These are phyloP conservation scores for Varecia variegata DNA, from an alignment of 2,797 vertebrate species.

Conservation along the genomic window DNA sequence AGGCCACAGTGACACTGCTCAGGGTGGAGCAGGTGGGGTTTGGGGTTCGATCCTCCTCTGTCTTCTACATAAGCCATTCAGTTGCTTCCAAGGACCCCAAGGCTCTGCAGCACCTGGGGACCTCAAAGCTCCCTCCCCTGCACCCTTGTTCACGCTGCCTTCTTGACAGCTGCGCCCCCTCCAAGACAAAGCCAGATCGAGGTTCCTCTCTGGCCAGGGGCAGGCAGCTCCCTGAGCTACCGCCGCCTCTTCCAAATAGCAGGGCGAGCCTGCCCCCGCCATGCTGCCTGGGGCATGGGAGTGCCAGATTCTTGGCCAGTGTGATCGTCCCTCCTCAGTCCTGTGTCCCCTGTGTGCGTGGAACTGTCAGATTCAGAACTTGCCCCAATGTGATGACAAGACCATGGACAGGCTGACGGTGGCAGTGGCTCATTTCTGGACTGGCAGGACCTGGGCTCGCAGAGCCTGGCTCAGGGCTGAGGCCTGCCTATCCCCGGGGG, in stretches of 20 bases:
- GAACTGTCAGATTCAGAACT: not conserved
- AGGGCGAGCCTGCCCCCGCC: not conserved
- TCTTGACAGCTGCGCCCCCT: not conserved
- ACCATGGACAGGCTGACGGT: not conserved
- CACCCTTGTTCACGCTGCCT: not conserved
- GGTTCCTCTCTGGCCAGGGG: not conserved
- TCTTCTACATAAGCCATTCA: not conserved
- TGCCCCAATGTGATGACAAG: not conserved
- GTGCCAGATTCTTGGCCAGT: not conserved
- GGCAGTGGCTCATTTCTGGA: not conserved
- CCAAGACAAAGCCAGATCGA: not conserved
- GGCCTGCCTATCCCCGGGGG: not conserved
- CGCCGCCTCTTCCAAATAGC: not conserved
- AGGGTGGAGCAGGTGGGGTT: not conserved
- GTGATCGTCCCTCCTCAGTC: not conserved
- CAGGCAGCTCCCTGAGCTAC: not conserved
- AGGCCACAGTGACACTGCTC: not conserved
- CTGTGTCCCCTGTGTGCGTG: not conserved
- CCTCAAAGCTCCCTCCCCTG: not conserved
- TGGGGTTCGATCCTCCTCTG: not conserved
- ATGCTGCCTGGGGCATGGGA: not conserved
- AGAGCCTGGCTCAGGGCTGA: not conserved
- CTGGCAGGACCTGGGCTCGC: not conserved
- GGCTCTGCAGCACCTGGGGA: not conserved
- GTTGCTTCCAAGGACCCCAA: not conserved